A percentile compares a stretch with the other conserved stretches of the same genome.
phyloP scores from a whole-genome alignment of 2,113 vertebrate species.

The Solea solea region DNA sequence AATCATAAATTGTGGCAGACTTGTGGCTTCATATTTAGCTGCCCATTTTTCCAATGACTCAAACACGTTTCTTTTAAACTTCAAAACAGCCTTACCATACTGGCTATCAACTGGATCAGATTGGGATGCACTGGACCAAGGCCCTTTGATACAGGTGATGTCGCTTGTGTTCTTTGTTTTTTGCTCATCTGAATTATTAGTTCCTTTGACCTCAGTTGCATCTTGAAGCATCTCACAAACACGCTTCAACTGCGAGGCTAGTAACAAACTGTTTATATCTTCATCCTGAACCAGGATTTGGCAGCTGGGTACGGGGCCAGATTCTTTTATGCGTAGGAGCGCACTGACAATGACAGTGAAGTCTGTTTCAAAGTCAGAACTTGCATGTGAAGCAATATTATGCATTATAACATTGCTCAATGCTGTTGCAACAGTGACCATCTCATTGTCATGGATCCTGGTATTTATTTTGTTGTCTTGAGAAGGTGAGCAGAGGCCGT shows the following conservation, averaged over 20 bases:
- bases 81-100: conserved; percentile 65
- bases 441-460: conserved; percentile 63
- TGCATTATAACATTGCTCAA: conserved; percentile 77
- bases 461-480: conserved; percentile 17
- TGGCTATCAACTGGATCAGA: conserved; percentile 60
- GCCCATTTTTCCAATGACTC: conserved; percentile 55
- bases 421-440: conserved; percentile 74
- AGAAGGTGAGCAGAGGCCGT: conserved; percentile 66
- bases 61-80: conserved; percentile 71
- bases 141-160: conserved; percentile 61
- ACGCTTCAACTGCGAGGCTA: conserved; percentile 65
- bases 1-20: conserved; percentile 64
- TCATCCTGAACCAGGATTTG: conserved; percentile 66
- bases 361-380: conserved; percentile 71
- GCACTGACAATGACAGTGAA: conserved; percentile 81
- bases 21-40: conserved; percentile 30
- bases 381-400: conserved; percentile 68
- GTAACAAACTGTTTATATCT: conserved; percentile 58
- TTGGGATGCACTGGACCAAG: conserved; percentile 63
- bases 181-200: conserved; percentile 2
- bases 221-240: conserved; percentile 64
- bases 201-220: conserved; percentile 9
- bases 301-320: conserved; percentile 63
- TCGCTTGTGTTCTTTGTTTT: conserved; percentile 12
- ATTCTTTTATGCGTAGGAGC: conserved; percentile 78